These are phyloP conservation scores for Tachina lurida DNA, from an alignment of 2,888 invertebrate species.

Conservation along the genomic window DNA sequence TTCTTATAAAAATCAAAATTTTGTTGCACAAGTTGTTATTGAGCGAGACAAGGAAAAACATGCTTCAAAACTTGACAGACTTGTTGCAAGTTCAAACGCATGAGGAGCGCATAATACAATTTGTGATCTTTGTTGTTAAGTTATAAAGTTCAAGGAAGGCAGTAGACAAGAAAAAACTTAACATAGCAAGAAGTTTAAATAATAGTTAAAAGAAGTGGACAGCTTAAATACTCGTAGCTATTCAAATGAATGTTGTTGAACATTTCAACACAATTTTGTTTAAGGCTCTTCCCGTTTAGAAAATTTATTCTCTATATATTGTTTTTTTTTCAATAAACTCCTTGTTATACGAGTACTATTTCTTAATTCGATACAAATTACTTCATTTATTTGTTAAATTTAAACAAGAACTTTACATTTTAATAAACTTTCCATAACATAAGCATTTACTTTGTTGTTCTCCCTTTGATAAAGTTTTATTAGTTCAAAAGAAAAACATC, in stretches of 20 bases:
- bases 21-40: constrained; percentile 40
- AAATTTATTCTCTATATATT: background rate
- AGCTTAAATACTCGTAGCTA: background rate
- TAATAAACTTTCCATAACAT: background rate
- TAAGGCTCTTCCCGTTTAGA: background rate
- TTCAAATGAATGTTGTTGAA: background rate
- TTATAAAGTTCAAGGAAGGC: background rate
- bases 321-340: background rate
- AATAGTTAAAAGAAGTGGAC: background rate
- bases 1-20: constrained; percentile 32
- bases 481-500: constrained; percentile 16
- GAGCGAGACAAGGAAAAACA: constrained; percentile 1
- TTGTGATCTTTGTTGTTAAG: constrained; percentile 27
- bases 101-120: constrained; percentile 31
- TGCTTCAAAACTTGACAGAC: constrained; percentile 57
- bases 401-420: background rate
- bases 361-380: background rate
- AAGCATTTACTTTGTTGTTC: constrained; percentile 4
- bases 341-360: background rate
- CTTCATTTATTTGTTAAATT: background rate
- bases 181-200: background rate
- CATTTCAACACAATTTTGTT: background rate
- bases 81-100: constrained; percentile 64
- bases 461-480: background rate
- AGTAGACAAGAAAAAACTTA: background rate